Percentiles rank a stretch among this genome's conserved stretches.
Conservation (phyloP, 2,888 invertebrate genomes). For the Nomada fabriciana region DNA sequence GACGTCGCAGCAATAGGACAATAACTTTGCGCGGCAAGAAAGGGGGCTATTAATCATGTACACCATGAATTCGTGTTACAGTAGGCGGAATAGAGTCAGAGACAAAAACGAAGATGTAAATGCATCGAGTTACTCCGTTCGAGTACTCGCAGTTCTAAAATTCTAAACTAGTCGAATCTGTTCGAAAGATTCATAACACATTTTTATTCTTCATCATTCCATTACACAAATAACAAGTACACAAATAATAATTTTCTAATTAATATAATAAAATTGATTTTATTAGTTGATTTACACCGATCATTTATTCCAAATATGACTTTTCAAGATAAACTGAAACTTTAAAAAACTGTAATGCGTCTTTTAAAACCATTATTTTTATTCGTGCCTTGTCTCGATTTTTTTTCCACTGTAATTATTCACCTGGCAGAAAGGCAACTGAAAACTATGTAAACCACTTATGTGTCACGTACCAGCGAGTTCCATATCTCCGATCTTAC, state of each 20-base stretch:
- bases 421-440: not conserved
- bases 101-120: slow-evolving; percentile 41
- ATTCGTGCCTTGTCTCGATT: no score
- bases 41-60: slow-evolving; percentile 56
- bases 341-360: not conserved
- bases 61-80: slow-evolving; percentile 50
- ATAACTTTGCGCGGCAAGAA: slow-evolving; percentile 58
- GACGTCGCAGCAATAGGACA: slow-evolving; percentile 44
- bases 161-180: not conserved
- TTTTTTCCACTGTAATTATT: no score
- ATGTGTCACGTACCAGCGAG: not conserved
- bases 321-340: not conserved
- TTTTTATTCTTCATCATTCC: not conserved
- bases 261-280: not conserved
- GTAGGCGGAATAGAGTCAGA: slow-evolving; percentile 1
- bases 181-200: not conserved
- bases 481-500: not conserved
- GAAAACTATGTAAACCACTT: not conserved
- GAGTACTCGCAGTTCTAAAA: not conserved
- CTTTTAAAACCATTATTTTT: no score
- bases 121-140: slow-evolving; percentile 15
- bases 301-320: no score
- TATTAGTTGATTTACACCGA: no score
- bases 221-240: no score
- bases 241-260: not conserved